Evolutionary conservation across 2,797 vertebrate species (phyloP).

Genomic region (Pipistrellus kuhlii): DNA sequence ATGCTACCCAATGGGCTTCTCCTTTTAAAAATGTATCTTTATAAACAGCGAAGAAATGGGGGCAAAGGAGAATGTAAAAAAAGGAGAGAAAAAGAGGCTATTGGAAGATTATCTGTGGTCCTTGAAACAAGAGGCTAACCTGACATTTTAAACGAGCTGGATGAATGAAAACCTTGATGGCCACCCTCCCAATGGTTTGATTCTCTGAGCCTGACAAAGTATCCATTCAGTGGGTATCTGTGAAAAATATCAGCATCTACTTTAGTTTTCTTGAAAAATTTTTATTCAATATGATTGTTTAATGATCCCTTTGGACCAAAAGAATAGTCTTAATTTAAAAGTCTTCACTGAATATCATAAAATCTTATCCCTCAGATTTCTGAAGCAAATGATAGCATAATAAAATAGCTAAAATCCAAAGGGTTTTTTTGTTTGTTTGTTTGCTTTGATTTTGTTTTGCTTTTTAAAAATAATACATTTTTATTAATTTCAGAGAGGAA

Average conservation of each 20-base stretch:
- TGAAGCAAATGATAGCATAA: background rate
- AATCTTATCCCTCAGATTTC: background rate
- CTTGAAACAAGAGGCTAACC: background rate
- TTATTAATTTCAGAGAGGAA: too few relatives aligned
- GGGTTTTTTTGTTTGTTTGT: background rate
- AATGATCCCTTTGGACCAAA: constrained; percentile 36
- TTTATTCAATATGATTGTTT: background rate
- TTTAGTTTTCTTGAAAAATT: constrained; percentile 43
- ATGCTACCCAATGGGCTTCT: background rate
- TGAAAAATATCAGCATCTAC: background rate
- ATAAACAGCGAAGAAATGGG: background rate
- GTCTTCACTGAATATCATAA: background rate
- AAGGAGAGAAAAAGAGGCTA: background rate
- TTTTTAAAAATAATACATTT: background rate
- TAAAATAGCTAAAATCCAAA: background rate
- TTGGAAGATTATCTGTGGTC: background rate
- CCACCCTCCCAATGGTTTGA: background rate
- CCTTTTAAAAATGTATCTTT: background rate
- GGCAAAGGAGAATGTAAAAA: background rate
- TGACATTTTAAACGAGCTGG: background rate
- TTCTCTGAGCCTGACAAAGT: background rate
- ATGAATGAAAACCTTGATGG: background rate
- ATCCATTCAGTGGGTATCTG: background rate
- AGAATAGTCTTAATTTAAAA: constrained; percentile 12
- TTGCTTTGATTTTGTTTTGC: background rate